Conservation (phyloP, 1,140 invertebrate genomes). For the Drosophila takahashii region DNA sequence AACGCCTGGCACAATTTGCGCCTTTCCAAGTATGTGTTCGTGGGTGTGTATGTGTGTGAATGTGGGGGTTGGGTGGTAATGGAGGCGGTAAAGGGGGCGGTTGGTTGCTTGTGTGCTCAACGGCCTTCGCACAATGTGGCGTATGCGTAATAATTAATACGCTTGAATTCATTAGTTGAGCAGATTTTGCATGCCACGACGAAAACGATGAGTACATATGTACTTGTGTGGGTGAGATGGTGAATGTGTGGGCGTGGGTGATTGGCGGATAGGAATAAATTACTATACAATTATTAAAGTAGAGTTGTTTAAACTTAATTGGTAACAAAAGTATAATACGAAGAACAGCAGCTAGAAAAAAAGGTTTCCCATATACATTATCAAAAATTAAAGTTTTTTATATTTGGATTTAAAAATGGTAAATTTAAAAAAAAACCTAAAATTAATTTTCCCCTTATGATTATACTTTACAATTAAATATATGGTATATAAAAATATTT, state of each 20-base stretch:
- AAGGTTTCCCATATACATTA: too few relatives aligned
- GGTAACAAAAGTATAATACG: too few relatives aligned
- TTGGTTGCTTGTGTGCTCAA: slow-evolving; percentile 46
- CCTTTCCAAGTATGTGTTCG: slow-evolving; percentile 32
- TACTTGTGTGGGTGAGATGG: slow-evolving; percentile 6
- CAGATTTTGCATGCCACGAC: slow-evolving; percentile 77
- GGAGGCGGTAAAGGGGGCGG: slow-evolving; percentile 2
- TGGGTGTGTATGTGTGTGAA: slow-evolving; percentile 2
- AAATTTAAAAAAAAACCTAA: too few relatives aligned
- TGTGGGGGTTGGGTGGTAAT: neutral
- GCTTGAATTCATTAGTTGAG: slow-evolving; percentile 83
- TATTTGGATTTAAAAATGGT: too few relatives aligned
- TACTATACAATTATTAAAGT: slow-evolving; percentile 54
- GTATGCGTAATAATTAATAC: slow-evolving; percentile 83
- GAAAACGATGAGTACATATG: slow-evolving; percentile 40
- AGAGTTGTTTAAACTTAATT: neutral
- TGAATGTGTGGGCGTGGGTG: neutral
- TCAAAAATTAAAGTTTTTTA: too few relatives aligned
- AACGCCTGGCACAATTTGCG: slow-evolving; percentile 75
- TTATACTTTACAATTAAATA: too few relatives aligned
- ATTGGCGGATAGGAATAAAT: slow-evolving; percentile 29
- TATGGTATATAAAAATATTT: neutral
- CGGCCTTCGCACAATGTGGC: slow-evolving; percentile 79
- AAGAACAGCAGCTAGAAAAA: too few relatives aligned
- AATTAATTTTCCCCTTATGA: too few relatives aligned